These are phyloP conservation scores for Disparrhopalites patrizii DNA, from an alignment of 2,888 invertebrate species.

Conservation along the genomic window DNA sequence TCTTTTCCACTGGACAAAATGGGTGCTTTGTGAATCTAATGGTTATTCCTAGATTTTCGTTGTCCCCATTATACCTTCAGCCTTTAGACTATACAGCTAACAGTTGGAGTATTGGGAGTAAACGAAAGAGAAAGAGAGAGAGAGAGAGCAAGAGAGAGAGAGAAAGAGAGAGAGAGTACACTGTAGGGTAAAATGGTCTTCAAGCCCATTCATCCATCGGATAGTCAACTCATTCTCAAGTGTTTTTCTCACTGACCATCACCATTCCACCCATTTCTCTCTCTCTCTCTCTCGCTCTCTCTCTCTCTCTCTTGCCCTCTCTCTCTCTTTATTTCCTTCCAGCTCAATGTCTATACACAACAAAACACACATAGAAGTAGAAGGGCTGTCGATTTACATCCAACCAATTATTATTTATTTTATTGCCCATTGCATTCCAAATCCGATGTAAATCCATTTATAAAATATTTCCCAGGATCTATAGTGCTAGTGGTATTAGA, in stretches of 20 bases:
- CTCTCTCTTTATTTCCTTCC: background rate
- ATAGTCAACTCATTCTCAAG: conserved; percentile 33
- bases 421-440: conserved; percentile 32
- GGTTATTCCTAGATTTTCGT: conserved; percentile 45
- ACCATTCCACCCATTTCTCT: conserved; percentile 28
- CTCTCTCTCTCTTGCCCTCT: too few relatives aligned
- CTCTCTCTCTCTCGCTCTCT: too few relatives aligned
- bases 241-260: conserved; percentile 35
- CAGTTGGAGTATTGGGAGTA: too few relatives aligned
- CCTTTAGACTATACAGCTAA: too few relatives aligned
- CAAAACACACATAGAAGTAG: conserved; percentile 32
- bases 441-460: conserved; percentile 31
- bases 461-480: conserved; percentile 26
- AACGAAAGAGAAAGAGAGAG: too few relatives aligned
- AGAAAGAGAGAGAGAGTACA: too few relatives aligned
- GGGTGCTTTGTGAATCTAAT: conserved; percentile 42
- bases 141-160: too few relatives aligned
- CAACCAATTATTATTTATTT: conserved; percentile 44
- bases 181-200: conserved; percentile 13
- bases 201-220: conserved; percentile 25
- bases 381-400: conserved; percentile 40
- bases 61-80: conserved; percentile 20
- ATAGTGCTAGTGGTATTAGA: too few relatives aligned
- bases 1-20: conserved; percentile 37
- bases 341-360: too few relatives aligned